Evolutionary conservation across 2,888 invertebrate species (phyloP).

Genomic region (Tipula vernalis): DNA sequence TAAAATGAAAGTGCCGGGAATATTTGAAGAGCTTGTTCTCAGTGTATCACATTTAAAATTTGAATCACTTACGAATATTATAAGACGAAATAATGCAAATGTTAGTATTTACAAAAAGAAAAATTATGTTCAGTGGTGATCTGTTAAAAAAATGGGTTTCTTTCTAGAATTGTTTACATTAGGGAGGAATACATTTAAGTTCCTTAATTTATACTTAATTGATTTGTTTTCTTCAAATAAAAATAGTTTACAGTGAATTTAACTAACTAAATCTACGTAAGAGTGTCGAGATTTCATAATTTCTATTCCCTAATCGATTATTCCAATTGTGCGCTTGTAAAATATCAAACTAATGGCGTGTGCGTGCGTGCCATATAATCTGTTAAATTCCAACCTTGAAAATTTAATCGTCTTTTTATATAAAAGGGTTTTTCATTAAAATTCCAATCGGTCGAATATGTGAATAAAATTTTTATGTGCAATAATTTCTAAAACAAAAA

Average conservation of each 20-base stretch:
- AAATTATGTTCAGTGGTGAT: not conserved
- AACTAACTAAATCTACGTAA: too few species aligned
- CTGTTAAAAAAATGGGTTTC: not conserved
- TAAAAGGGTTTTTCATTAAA: not conserved
- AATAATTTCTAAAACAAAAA: too few species aligned
- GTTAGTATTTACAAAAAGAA: constrained; percentile 22
- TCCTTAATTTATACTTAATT: not conserved
- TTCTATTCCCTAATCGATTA: not conserved
- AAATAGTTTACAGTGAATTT: too few species aligned
- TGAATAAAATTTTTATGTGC: not conserved
- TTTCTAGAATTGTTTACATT: too few species aligned
- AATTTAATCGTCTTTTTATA: not conserved
- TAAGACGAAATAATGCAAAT: constrained; percentile 26
- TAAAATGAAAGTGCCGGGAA: constrained; percentile 25
- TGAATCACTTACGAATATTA: constrained; percentile 23
- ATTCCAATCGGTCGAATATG: not conserved
- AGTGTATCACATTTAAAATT: constrained; percentile 32
- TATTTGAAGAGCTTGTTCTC: constrained; percentile 34
- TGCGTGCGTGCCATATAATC: not conserved
- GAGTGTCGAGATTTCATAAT: not conserved
- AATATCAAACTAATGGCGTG: not conserved
- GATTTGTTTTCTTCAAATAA: too few species aligned
- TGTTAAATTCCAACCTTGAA: not conserved
- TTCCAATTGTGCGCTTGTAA: not conserved
- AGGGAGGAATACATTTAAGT: too few species aligned